Evolutionary conservation across 92 coral and sea anemone genomes (phyloP), one percentile per base, ranked within the genome.

Genomic region (Metridium senile): DNA sequence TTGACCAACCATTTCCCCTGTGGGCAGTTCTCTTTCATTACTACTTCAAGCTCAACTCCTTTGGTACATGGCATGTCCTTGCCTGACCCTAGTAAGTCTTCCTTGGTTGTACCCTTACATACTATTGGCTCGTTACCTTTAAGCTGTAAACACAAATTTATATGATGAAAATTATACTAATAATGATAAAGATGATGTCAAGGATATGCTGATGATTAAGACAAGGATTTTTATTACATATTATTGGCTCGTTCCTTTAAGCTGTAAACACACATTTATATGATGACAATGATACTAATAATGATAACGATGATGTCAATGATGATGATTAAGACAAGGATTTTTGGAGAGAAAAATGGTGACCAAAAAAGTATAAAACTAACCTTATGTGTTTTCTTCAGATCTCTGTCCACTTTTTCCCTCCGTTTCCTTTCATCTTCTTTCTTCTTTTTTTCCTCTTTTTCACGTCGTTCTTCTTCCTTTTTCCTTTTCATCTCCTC

Each of bases 1-100:
- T 73, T 89, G 59, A 94, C 86, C 66, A 94, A 84, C 94, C 94
- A 94, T 62, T 89, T 94, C 49, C 93, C 93, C 33, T 75, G 43
- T 25, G 90, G 86, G 11, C 93, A 86, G 23, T 82, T 89, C 23
- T 84, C 82, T 27, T 67, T 73, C 33, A 80, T 33, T 45, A 91
- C 62, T 11, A 88, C 69, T 54, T 63, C 71, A 62, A 91, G 56
- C 0, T 65, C 33, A 1, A 80, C 80, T 3, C 92, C 82, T 59
- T 62, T 74, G 58, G 74, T 47, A 43, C 82, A 83, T 0, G 97
- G 88, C 19, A 91, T 69, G 32, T 91, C 97, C 62, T 91, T 91
- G 20, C 97, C 93, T 29, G 79, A 80, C 22, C 93, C 90, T 46
- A 68, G 6, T 47, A 81, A 81, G 32, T 85, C 81, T 29, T 74